Evolutionary conservation across 2,797 vertebrate genomes (phyloP).

Genomic region (Hoplostethus mediterraneus): DNA sequence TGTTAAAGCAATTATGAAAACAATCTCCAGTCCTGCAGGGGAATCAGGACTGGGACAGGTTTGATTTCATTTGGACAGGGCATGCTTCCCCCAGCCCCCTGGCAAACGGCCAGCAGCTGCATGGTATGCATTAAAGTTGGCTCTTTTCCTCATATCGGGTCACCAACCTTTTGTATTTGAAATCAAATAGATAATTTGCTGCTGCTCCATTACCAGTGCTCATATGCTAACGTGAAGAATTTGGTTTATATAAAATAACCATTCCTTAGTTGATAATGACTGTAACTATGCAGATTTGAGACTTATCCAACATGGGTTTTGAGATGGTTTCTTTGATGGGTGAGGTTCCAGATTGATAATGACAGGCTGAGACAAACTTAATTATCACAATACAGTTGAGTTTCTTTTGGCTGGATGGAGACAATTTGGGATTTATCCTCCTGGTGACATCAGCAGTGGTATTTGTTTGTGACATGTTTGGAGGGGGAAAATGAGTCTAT

Average conservation of each 20-base stretch:
- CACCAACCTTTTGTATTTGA: conserved; percentile 30
- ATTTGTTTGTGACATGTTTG: conserved; percentile 65
- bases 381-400: conserved; percentile 50
- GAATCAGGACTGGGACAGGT: conserved; percentile 52
- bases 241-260: conserved; percentile 30
- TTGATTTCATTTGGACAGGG: conserved; percentile 60
- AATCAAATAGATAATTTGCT: conserved; percentile 26
- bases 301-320: conserved; percentile 8
- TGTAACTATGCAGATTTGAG: conserved; percentile 22
- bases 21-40: conserved; percentile 55
- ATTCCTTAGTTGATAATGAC: conserved; percentile 24
- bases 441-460: conserved; percentile 47
- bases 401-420: conserved; percentile 55
- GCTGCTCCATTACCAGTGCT: conserved; percentile 12
- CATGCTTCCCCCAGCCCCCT: conserved; percentile 48
- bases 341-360: conserved; percentile 37
- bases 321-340: conserved; percentile 7
- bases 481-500: conserved; percentile 37
- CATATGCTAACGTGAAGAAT: conserved; percentile 19
- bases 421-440: conserved; percentile 40
- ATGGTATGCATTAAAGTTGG: conserved; percentile 47
- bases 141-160: conserved; percentile 43
- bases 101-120: conserved; percentile 51
- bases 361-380: conserved; percentile 55
- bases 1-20: conserved; percentile 66